Conservation (phyloP, 1,140 invertebrate genomes). For the Pentalonia nigronervosa region DNA sequence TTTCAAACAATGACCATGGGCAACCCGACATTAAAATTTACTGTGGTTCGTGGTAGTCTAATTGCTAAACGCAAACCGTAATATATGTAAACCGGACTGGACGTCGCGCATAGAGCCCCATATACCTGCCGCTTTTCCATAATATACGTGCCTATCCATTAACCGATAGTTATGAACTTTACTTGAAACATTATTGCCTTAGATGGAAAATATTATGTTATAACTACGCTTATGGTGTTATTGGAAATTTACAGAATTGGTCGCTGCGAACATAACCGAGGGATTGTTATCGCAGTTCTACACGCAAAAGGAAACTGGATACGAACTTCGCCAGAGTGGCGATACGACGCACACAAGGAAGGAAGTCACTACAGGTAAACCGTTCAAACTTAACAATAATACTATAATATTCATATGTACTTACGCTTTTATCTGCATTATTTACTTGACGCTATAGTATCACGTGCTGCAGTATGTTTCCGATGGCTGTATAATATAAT, state of each 20-base stretch:
- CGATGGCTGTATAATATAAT: background rate
- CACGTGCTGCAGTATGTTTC: background rate
- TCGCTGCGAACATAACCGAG: constrained; percentile 62
- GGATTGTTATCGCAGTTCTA: constrained; percentile 66
- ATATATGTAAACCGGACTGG: background rate
- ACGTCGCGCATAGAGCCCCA: background rate
- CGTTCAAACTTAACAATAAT: background rate
- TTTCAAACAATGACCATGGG: constrained; percentile 25
- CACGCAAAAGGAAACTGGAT: constrained; percentile 62
- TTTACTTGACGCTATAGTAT: background rate
- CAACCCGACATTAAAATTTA: constrained; percentile 36
- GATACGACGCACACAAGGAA: constrained; percentile 64
- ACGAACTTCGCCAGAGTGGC: constrained; percentile 62
- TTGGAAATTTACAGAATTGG: constrained; percentile 24
- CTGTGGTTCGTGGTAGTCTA: background rate
- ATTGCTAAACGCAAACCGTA: constrained; percentile 21
- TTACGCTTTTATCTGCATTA: background rate
- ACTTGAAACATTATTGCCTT: background rate
- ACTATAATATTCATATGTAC: background rate
- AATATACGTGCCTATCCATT: background rate
- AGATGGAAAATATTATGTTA: background rate
- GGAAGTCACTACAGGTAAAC: constrained; percentile 63
- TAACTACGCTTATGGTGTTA: background rate
- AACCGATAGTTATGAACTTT: background rate
- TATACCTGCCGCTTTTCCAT: background rate